Evolutionary conservation across 2,888 invertebrate species (phyloP).

Genomic region (Myathropa florea): DNA sequence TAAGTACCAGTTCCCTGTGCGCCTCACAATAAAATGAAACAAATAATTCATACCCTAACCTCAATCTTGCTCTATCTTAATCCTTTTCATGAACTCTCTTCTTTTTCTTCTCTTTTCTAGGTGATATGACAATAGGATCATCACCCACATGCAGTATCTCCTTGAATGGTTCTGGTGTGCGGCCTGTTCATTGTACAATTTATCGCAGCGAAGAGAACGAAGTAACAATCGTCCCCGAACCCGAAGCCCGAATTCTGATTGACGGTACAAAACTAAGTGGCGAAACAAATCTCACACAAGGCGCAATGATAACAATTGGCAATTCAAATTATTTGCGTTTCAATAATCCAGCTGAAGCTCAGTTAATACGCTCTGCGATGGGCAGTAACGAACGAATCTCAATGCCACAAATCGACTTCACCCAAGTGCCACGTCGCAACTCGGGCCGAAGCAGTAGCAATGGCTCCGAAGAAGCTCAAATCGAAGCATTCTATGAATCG

Average conservation of each 20-base stretch:
- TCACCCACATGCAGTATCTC: conserved; percentile 91
- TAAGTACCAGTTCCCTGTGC: too few relatives aligned
- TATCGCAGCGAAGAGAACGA: conserved; percentile 90
- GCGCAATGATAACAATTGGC: conserved; percentile 95
- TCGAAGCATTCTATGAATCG: conserved; percentile 77
- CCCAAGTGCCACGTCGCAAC: conserved; percentile 73
- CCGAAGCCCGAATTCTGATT: conserved; percentile 85
- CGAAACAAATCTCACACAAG: conserved; percentile 90
- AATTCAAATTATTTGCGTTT: conserved; percentile 95
- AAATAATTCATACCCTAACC: too few relatives aligned
- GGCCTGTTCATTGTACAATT: conserved; percentile 91
- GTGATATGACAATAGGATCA: conserved; percentile 90
- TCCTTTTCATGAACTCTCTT: not conserved
- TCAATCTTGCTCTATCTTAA: not conserved
- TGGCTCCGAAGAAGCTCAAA: conserved; percentile 71
- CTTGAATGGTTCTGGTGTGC: conserved; percentile 92
- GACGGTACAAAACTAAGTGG: conserved; percentile 88
- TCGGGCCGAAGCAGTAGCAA: conserved; percentile 71
- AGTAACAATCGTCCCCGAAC: conserved; percentile 90
- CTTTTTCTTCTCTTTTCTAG: conserved; percentile 81
- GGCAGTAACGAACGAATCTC: conserved; percentile 86
- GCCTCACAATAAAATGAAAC: too few relatives aligned
- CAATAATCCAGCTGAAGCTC: conserved; percentile 95
- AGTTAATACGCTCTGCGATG: conserved; percentile 91
- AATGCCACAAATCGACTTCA: conserved; percentile 89